Percentiles rank a stretch among this genome's conserved stretches.
Conservation (phyloP, 2,797 vertebrate species). For the Uromys caudimaculatus region DNA sequence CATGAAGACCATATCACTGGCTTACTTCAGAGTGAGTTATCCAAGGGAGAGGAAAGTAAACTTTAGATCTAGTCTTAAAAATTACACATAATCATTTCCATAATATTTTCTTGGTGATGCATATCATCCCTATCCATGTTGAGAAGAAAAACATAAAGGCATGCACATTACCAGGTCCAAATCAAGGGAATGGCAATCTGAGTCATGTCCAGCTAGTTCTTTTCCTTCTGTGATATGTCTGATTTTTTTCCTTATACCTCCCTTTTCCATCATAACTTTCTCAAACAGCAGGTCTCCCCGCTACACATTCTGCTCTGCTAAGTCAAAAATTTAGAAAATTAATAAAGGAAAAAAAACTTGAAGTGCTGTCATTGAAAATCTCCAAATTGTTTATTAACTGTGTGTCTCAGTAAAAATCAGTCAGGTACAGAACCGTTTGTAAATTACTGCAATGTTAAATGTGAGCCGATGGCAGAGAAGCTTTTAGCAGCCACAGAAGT, state of each 20-base stretch:
- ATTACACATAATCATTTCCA: not conserved
- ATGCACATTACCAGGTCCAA: not conserved
- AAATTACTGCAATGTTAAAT: not conserved
- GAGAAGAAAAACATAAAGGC: not conserved
- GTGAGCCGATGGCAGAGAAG: not conserved
- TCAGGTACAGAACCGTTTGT: not conserved
- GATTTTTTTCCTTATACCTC: not conserved
- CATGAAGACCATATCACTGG: not conserved
- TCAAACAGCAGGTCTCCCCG: not conserved
- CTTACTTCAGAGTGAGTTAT: rapidly evolving
- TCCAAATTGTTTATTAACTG: not conserved
- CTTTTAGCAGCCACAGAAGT: not conserved
- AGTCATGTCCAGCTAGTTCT: not conserved
- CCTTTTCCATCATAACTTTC: not conserved
- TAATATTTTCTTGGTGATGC: not conserved
- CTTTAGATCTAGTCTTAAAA: not conserved
- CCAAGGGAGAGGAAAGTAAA: not conserved
- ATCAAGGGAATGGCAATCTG: too few species aligned
- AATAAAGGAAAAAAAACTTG: not conserved
- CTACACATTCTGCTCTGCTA: not conserved
- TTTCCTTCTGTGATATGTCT: not conserved
- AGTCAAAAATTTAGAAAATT: not conserved
- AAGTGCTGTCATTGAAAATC: not conserved
- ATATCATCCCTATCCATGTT: rapidly evolving
- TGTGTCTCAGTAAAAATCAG: not conserved